Evolutionary conservation across 2,797 vertebrate genomes (phyloP), one percentile per base, ranked within the genome.

Genomic region (Hoplostethus mediterraneus): DNA sequence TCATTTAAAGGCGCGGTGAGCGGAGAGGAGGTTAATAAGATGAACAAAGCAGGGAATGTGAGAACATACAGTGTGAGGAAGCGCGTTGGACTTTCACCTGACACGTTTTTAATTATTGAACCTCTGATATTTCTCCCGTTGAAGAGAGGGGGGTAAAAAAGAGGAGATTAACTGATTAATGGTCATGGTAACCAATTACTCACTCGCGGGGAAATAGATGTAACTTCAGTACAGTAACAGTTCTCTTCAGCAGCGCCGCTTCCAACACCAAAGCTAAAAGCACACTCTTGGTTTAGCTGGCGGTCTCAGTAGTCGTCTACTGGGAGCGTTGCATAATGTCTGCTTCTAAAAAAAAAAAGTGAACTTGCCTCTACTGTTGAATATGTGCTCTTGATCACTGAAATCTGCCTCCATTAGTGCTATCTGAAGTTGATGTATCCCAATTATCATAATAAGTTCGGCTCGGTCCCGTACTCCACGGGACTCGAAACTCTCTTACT

Each of bases 51-150:
- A 80, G 91, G 92, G 91, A 94, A 92, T 92, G 94, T 94, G 92
- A 94, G 94, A 95, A 94, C 93, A 93, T 93, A 93, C 90, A 93
- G 91, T 92, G 89, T 68, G 89, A 94, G 91, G 90, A 93, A 94
- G 91, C 89, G 60, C 80, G 70, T 78, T 94, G 94, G 94, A 95
- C 95, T 95, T 93, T 95, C 94, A 95, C 95, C 94, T 95, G 94
- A 95, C 94, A 95, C 91, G 92, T 93, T 95, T 95, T 95, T 95
- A 95, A 95, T 95, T 95, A 95, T 94, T 91, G 84, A 92, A 94
- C 93, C 92, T 91, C 78, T 90, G 87, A 93, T 94, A 91, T 94
- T 94, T 90, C 90, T 90, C 83, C 1, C 28, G 88, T 78, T 69
- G 78, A 83, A 80, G 78, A 91, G 89, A 88, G 79, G 83, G 83